phyloP scores from a whole-genome alignment of 2,113 vertebrate genomes.

The Silurus glanis region DNA sequence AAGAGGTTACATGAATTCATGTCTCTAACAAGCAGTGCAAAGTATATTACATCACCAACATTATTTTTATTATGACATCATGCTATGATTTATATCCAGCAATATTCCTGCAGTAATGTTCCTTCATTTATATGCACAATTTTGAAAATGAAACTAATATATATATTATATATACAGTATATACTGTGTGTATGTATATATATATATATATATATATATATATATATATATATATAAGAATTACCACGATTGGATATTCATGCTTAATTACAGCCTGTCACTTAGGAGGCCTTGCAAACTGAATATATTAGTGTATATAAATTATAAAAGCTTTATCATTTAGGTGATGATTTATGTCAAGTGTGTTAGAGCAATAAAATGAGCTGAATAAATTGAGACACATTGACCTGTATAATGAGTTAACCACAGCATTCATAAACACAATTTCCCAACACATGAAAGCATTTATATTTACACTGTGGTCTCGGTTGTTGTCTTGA shows the following conservation, averaged over 20 bases:
- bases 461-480: neutral
- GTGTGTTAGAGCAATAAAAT: neutral
- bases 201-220: too few species aligned
- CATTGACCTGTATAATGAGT: neutral
- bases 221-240: neutral
- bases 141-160: neutral
- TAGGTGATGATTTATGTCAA: conserved; percentile 6
- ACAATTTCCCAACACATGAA: neutral
- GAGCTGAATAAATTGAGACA: neutral
- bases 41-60: neutral
- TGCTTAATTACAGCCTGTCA: neutral
- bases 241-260: neutral
- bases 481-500: neutral
- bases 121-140: neutral
- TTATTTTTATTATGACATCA: neutral
- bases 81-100: neutral
- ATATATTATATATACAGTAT: too few species aligned
- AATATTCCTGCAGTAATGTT: neutral
- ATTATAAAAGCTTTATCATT: neutral
- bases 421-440: neutral
- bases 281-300: neutral
- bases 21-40: too few species aligned
- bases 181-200: too few species aligned
- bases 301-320: neutral
- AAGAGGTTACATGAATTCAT: too few species aligned